Evolutionary conservation across 2,888 invertebrate genomes (phyloP), one percentile per base, ranked within the genome.

Genomic region (Stenichneumon culpator): DNA sequence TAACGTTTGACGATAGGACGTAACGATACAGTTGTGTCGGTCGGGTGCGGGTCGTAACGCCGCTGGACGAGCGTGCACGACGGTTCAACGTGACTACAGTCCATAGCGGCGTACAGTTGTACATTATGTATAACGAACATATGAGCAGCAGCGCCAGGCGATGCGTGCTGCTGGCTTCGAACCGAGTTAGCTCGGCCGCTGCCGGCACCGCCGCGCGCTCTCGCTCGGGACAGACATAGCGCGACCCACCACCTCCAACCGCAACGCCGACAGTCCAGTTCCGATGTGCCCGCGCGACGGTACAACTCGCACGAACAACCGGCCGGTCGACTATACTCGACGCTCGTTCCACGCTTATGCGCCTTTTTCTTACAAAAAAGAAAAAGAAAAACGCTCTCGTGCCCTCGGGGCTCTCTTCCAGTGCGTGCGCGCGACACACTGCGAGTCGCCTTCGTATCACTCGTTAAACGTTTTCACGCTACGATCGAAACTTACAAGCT

Each of bases 211-310:
- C 85, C 68, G 82, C 75, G 82, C 84, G 75, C 82, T 68, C 84
- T 82, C 79, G 70, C 54, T 47, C 47, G 75, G 69, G 83, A 73
- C 77, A 85, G 79, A 85, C 65, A 74, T 47, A 77, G 39, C 44
- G 65, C 77, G 74, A 78, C 84, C 52, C 52, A 57, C 65, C 78
- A 82, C 81, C 86, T 81, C 77, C 84, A 82, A 86, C 86, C 86
- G 82, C 87, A 86, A 87, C 88, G 90, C 87, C 89, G 88, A 88
- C 93, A 93, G 93, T 93, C 89, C 91, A 89, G 92, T 92, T 92
- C 90, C 91, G 92, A 91, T 92, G 91, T 93, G 92, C 92, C 91
- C 91, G 90, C 92, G 92, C 87, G 90, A 86, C 89, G 93, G 93
- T 90, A 86, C 82, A 74, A 82, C 82, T 82, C 79, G 82, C 75